Base-by-base conservation (phyloP, 2,888 invertebrate species). In the Glaucopsyche alexis region DNA sequence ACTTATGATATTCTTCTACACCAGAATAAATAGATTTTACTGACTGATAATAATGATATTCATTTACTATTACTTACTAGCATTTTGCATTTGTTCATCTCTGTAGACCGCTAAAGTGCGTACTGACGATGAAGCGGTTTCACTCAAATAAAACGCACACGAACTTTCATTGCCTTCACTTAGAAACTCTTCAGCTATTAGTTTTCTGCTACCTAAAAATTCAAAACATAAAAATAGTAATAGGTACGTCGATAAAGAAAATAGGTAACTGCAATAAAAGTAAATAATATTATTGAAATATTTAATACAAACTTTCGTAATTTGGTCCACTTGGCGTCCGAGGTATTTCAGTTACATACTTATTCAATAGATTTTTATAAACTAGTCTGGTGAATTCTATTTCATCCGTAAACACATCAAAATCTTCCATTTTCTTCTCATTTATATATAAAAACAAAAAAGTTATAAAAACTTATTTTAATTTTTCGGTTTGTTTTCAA, bases 361-460 rank as follows among this genome's bases (percentile, higher is more conserved):
- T 88, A 74, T 87, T 84, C 0, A 93, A 75, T 75, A 88, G 83
- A 74, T 86, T 88, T 74, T 83, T 86, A 73, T 85, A 91, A 19
- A 87, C 77, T 6, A 89, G 86, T 75, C 88, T 85, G 1, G 89
- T 86, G 74, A 86, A 89, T 72, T 87, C 84, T 29, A 91, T 90
- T 82, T 91, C 88, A 80, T 91, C 87, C 0, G 90, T 89, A 79
- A 93, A 92, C 67, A 93, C 83, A 79, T 93, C 92, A 71, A 88
- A 91, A 80, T 92, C 91, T 78, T 91, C 92, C 91, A 93, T 91
- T 74, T 40, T 82, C 74, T 69, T 72, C 40, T 29, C 29, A 42
- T 11, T 64, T n/a, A 67, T 14, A 49, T 72, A 64, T 16, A 45
- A 14, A 52, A 55, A 42, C 50, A 38, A 14, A 9, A 55, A 16